Evolutionary conservation across 1,140 invertebrate genomes (phyloP), one percentile per base, ranked within the genome.

Genomic region (Episyrphus balteatus): DNA sequence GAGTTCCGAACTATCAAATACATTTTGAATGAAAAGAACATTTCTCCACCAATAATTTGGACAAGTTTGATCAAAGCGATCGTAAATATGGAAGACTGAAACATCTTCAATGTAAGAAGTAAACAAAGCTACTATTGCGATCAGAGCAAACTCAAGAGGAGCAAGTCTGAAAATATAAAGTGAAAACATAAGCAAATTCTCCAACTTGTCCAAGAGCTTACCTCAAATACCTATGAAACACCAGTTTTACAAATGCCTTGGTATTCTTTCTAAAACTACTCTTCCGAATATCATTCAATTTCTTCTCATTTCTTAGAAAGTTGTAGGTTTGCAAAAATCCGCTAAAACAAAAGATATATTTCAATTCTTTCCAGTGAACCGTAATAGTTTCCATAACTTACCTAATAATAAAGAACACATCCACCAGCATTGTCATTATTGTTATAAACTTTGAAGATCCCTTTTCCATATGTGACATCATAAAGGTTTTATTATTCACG

Each of bases 31-130:
- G 51, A 78, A 80, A 13, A 81, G 59, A 5, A 81, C 31, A 59
- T 81, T 81, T 49, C 77, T 68, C 79, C 78, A 81, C 78, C 79
- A 80, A 54, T 79, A 52, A 53, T 75, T 73, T 0, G 66, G 51
- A 51, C 79, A 81, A 21, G 55, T 55, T 12, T 72, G 59, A 30
- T 75, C 70, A 15, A 69, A 61, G 21, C 60, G 58, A 51, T 78
- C 75, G 13, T 58, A 58, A 36, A 71, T 61, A 45, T 73, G 69
- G 52, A 75, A 74, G 10, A 71, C 57, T 0, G 76, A 76, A 1
- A 60, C 65, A 33, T 73, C 65, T 2, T 56, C 59, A 21, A 74
- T 70, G 56, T 70, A 78, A 11, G 61, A 58, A 2, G 68, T 70
- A 41, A 71, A 68, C 11, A 80, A 46, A 54, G 75, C 70, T 3